phyloP scores from a whole-genome alignment of 2,888 invertebrate species.

The Chymomyza fuscimana region DNA sequence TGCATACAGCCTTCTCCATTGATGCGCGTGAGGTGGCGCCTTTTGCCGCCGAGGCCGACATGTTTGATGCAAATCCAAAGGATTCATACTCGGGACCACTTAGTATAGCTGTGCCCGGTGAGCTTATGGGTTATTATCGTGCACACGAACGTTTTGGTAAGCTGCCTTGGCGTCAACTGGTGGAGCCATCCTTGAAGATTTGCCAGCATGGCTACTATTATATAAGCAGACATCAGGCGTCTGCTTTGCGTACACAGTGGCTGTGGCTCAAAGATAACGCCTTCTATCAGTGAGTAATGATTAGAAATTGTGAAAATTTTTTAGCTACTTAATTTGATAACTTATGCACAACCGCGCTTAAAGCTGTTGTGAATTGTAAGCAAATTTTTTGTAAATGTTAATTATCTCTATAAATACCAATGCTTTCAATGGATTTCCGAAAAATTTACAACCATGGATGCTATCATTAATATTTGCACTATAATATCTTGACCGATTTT shows the following conservation, averaged over 20 bases:
- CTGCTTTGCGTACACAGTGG: conserved; percentile 78
- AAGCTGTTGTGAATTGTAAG: too few species aligned
- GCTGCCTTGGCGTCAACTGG: conserved; percentile 86
- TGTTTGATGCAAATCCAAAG: conserved; percentile 55
- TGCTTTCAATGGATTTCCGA: too few species aligned
- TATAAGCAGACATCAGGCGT: conserved; percentile 82
- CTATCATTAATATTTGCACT: background rate
- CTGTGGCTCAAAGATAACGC: conserved; percentile 65
- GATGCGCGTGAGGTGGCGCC: conserved; percentile 90
- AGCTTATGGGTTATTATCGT: conserved; percentile 88
- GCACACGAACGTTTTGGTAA: conserved; percentile 88
- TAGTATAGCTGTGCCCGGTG: conserved; percentile 91
- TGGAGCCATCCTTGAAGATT: conserved; percentile 83
- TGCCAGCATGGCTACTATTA: conserved; percentile 84
- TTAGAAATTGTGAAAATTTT: background rate
- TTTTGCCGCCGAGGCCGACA: conserved; percentile 80
- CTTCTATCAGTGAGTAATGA: conserved; percentile 80
- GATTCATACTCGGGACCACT: conserved; percentile 82
- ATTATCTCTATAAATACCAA: too few species aligned
- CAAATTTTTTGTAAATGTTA: too few species aligned
- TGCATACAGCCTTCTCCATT: conserved; percentile 83
- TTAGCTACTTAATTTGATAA: too few species aligned
- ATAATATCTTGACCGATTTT: background rate
- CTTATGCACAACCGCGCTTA: too few species aligned
- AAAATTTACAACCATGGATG: too few species aligned